Conservation (phyloP, 2,113 vertebrate species). For the Rattus norvegicus region DNA sequence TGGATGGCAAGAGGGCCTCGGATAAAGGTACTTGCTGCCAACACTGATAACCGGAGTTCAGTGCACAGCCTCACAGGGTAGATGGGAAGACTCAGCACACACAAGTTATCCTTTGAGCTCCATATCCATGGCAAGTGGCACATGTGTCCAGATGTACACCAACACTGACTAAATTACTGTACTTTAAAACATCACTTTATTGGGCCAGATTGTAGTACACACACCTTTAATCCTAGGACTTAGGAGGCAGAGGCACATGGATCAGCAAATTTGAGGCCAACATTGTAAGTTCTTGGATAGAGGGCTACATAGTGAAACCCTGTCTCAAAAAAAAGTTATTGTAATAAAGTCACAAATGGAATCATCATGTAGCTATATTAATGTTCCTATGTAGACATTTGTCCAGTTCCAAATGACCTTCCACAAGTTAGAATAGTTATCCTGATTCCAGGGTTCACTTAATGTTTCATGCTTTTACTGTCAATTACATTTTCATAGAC, state of each 20-base stretch:
- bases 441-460: neutral
- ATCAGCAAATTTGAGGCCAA: neutral
- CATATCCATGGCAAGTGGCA: neutral
- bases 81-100: neutral
- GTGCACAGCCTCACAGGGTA: neutral
- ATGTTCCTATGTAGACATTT: too few species aligned
- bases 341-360: neutral
- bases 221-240: neutral
- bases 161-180: neutral
- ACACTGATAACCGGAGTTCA: neutral
- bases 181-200: neutral
- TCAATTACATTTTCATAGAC: neutral
- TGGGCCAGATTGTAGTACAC: neutral
- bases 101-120: neutral
- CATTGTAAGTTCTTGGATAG: neutral
- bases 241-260: neutral
- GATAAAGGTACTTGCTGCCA: neutral
- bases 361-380: neutral
- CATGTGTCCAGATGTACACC: neutral
- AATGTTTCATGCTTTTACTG: neutral
- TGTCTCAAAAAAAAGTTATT: neutral
- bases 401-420: too few species aligned
- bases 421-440: neutral
- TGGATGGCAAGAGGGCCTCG: neutral
- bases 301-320: neutral